Base-by-base conservation (phyloP, 1,140 invertebrate genomes). In the Lethrus apterus region DNA sequence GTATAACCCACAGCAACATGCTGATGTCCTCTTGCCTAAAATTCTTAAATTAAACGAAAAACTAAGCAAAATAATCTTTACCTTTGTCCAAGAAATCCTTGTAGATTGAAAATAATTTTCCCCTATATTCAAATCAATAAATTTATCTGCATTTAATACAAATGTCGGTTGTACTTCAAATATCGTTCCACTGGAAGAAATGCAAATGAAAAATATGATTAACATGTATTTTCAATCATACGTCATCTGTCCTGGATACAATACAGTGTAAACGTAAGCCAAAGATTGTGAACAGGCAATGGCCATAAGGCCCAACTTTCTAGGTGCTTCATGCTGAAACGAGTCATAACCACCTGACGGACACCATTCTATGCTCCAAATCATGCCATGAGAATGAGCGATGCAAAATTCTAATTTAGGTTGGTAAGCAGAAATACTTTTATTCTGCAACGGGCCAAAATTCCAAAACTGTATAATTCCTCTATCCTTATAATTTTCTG, bases 341-440 rank as follows among this genome's bases (percentile, higher is more conserved):
- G 60, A 40, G 47, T 65, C 66, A 48, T 75, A 77, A 51, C 75
- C 76, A 14, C 83, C 83, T 1, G 81, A 83, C 9, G 84, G 84
- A 67, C 85, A 87, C 83, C 83, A 88, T 56, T 77, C 75, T 60
- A 86, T 66, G 23, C 73, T 69, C 79, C 80, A 84, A 9, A 84
- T 65, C 5, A 73, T 73, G n/a, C 84, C 83, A 52, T 67, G 70
- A 13, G 80, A 68, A 56, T 84, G 79, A 19, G 70, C 71, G 35
- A 87, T 63, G 1, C 72, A 74, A 45, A 80, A 73, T 2, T 65
- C 60, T 40, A 81, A 64, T 36, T 47, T 50, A 3, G 72, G 67
- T 44, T 47, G 23, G 14, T 30, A 14, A 2, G 20, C 18, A 4
- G 13, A 32, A 30, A 19, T 52, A 30, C 36, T 33, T 1, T 57